Evolutionary conservation across 2,797 vertebrate species (phyloP).

Genomic region (Cyclopterus lumpus): DNA sequence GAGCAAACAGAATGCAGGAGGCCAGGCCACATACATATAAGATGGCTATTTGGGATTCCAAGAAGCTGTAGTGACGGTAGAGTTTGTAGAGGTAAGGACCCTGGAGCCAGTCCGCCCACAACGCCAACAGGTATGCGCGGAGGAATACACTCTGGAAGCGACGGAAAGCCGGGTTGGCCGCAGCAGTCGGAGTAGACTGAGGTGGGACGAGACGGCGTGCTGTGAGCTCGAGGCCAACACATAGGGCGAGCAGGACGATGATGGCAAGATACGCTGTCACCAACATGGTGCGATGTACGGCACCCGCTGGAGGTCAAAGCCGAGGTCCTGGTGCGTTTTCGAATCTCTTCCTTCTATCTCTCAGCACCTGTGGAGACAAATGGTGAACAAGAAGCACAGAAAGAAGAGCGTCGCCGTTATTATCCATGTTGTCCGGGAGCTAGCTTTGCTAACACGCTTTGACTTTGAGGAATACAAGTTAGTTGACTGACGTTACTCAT

Average conservation of each 20-base stretch:
- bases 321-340: conserved; percentile 14
- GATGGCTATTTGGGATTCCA: conserved; percentile 94
- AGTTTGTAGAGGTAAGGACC: conserved; percentile 96
- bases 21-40: conserved; percentile 94
- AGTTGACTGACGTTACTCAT: too few relatives aligned
- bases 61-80: conserved; percentile 93
- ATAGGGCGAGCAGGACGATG: conserved; percentile 83
- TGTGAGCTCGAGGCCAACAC: conserved; percentile 87
- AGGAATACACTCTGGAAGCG: conserved; percentile 90
- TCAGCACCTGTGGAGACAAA: conserved; percentile 53
- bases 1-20: conserved; percentile 90
- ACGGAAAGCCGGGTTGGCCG: conserved; percentile 91
- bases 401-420: background rate
- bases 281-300: conserved; percentile 84
- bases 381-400: background rate
- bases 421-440: background rate
- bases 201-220: conserved; percentile 85
- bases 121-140: conserved; percentile 89
- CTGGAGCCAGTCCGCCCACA: conserved; percentile 95
- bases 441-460: background rate
- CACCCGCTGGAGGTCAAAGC: conserved; percentile 47
- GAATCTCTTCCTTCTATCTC: conserved; percentile 21
- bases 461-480: background rate
- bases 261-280: conserved; percentile 89
- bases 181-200: conserved; percentile 73